Evolutionary conservation across 2,113 vertebrate genomes (phyloP).

Genomic region (Arenaria interpres): DNA sequence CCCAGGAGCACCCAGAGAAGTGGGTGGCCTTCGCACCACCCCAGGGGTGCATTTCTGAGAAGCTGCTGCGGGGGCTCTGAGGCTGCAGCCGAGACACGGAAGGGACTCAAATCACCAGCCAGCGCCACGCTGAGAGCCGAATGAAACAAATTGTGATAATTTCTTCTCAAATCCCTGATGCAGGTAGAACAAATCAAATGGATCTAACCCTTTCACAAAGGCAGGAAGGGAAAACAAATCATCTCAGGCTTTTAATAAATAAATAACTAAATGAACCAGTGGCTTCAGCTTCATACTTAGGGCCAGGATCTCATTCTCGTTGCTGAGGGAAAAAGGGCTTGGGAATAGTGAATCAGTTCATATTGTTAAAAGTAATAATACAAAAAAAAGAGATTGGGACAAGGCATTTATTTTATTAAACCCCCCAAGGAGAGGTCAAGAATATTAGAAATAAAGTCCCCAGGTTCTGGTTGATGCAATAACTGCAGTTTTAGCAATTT

Average conservation of each 20-base stretch:
- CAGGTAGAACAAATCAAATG: not conserved
- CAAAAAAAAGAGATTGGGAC: not conserved
- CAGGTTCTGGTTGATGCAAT: not conserved
- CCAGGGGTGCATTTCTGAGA: not conserved
- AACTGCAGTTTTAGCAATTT: not conserved
- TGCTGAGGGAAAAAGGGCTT: not conserved
- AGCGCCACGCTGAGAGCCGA: not conserved
- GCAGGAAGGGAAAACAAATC: not conserved
- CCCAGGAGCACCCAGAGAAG: not conserved
- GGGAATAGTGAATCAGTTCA: not conserved
- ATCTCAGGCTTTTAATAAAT: not conserved
- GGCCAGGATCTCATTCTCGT: not conserved
- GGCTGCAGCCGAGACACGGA: not conserved
- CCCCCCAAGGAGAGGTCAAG: constrained; percentile 11
- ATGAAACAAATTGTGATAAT: not conserved
- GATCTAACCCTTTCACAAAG: not conserved
- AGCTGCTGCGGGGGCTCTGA: rapidly evolving
- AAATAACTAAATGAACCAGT: not conserved
- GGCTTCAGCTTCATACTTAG: not conserved
- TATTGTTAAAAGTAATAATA: not conserved
- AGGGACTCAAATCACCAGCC: not conserved
- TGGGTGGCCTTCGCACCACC: not conserved
- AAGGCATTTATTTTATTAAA: not conserved
- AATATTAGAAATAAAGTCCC: constrained; percentile 38
- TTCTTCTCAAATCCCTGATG: not conserved